Percentiles rank a stretch among this genome's conserved stretches.
Conservation (phyloP, 2,888 invertebrate genomes). For the Allacma fusca region DNA sequence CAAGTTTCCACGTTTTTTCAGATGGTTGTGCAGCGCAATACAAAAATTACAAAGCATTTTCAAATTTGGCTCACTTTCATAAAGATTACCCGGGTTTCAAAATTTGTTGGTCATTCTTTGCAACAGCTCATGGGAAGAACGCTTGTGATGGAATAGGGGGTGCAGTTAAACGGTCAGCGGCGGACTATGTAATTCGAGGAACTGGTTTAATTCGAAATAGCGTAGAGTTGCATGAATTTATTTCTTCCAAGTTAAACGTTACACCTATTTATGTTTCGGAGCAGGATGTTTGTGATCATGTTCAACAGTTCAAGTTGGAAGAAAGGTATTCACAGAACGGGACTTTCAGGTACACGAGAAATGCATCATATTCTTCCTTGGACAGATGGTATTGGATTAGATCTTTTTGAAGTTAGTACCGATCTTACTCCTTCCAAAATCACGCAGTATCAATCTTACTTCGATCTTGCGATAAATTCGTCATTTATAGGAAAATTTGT, state of each 20-base stretch:
- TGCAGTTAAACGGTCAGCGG: neutral
- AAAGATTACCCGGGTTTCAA: too few relatives aligned
- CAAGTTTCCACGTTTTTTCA: too few relatives aligned
- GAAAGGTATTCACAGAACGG: neutral
- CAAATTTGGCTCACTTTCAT: too few relatives aligned
- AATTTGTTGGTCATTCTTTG: too few relatives aligned
- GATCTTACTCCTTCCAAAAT: neutral
- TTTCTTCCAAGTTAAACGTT: neutral
- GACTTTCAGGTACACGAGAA: neutral
- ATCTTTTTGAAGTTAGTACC: neutral
- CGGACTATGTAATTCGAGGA: neutral
- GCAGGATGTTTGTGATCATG: neutral
- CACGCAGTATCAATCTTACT: too few relatives aligned
- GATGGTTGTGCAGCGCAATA: too few relatives aligned
- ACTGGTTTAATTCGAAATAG: neutral
- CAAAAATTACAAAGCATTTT: too few relatives aligned
- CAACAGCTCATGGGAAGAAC: too few relatives aligned
- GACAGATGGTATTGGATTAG: neutral
- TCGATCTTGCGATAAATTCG: too few relatives aligned
- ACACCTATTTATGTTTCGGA: neutral
- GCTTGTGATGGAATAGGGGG: neutral
- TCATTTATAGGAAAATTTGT: too few relatives aligned
- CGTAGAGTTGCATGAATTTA: neutral
- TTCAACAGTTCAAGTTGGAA: neutral
- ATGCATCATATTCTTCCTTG: neutral